Conservation (phyloP, 1,140 invertebrate genomes). For the Drosophila sturtevanti region DNA sequence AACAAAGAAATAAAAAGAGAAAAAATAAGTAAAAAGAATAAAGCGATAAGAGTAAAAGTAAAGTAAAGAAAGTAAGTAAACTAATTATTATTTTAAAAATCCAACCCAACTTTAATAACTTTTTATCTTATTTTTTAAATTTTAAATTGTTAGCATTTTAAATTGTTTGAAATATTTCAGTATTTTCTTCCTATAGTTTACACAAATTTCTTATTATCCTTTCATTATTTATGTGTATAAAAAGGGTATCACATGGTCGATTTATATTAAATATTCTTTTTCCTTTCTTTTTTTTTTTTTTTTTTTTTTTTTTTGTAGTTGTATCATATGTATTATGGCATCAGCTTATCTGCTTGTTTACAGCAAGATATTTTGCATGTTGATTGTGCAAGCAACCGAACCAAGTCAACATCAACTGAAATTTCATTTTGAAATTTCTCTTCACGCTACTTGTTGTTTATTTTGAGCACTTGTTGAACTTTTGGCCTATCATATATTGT, state of each 20-base stretch:
- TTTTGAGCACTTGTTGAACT: slow-evolving; percentile 65
- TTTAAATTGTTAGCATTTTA: no score
- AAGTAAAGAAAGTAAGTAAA: no score
- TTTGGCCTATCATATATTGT: slow-evolving; percentile 31
- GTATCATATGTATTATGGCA: slow-evolving; percentile 45
- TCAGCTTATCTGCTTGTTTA: slow-evolving; percentile 73
- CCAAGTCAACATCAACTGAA: slow-evolving; percentile 40
- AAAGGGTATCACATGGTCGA: slow-evolving; percentile 11
- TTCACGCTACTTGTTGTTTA: not conserved
- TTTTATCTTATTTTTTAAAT: no score
- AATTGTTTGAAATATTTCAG: no score
- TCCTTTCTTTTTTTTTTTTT: not conserved
- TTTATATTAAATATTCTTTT: not conserved
- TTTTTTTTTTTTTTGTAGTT: slow-evolving; percentile 27
- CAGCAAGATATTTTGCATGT: slow-evolving; percentile 64
- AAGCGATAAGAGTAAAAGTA: no score
- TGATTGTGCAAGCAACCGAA: slow-evolving; percentile 56
- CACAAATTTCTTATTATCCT: no score
- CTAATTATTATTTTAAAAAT: no score
- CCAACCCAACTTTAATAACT: no score
- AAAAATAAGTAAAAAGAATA: no score
- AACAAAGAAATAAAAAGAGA: no score
- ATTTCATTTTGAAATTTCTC: slow-evolving; percentile 63
- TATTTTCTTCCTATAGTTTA: no score
- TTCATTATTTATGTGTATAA: no score